Evolutionary conservation across 2,888 invertebrate genomes (phyloP), one percentile per base, ranked within the genome.

Genomic region (Halictus quadricinctus): DNA sequence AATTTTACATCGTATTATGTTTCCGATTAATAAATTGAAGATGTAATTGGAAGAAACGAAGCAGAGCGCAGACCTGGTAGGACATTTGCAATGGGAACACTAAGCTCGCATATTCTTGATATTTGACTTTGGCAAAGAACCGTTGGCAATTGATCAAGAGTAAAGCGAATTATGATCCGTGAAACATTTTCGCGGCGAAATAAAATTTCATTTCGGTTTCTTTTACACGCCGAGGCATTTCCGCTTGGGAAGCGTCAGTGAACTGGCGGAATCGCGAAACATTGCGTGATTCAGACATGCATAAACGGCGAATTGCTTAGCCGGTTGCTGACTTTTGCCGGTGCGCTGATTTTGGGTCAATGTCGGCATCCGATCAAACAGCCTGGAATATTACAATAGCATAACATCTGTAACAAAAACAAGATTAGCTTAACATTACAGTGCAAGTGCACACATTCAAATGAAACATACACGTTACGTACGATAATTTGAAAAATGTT

Each of bases 291-390:
- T 89, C 92, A 87, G 84, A 87, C 88, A 88, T 88, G 91, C 91
- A 91, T 92, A 93, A 90, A 88, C 91, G 87, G 87, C 85, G 92
- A 93, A 93, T 93, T 92, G 92, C 90, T 93, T 93, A 93, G 92
- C 90, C 92, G 93, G 93, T 93, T 93, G 92, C 91, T 93, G 93
- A 92, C 94, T 93, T 91, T 91, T 70, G 91, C 87, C 88, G 88
- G 85, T 88, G 86, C 81, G 87, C 86, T 86, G 90, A 92, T 92
- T 93, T 90, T 92, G 85, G 92, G 92, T 93, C 93, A 93, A 91
- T 93, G 92, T 90, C 91, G 90, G 88, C 85, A 86, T 86, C 88
- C 88, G 88, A 69, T 69, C 41, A 41, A 69, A 69, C 69, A 36
- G 12, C 29, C 29, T 29, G 66, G 41, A 69, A 69, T 69, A 69